Base-by-base conservation (phyloP, 1,140 invertebrate species). In the Platyura marginata region DNA sequence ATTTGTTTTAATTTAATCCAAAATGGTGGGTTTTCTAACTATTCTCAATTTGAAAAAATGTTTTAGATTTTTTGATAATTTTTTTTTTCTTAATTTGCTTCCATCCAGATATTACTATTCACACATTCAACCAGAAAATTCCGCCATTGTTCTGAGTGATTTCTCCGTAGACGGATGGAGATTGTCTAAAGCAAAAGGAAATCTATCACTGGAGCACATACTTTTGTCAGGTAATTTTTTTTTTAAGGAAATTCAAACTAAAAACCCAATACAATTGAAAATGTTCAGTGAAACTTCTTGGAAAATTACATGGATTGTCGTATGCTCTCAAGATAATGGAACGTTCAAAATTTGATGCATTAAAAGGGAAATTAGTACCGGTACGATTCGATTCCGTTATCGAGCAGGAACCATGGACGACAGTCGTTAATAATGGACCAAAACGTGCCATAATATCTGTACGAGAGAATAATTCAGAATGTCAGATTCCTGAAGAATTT, bases 301-400 rank as follows among this genome's bases (percentile, higher is more conserved):
- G 54, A 1, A n/a, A 13, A 6, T 60, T 61, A 23, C 58, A 61
- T 46, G 58, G 52, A 20, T 44, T 51, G 18, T 43, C 48, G 5
- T 60, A 51, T 36, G 58, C 55, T 3, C 32, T 56, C 15, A 56
- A 56, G n/a, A 45, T 51, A 34, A 48, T 35, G 9, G 47, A 54
- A n/a, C 46, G 22, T 8, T 21, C 48, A 5, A 18, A 43, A 2
- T 60, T 60, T 19, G 16, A 47, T 1, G 10, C 48, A 20, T 21
- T 60, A 2, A 48, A 46, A 0, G 15, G 32, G 3, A 40, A 34
- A 5, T 23, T 60, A 0, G 48, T 32, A 21, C 55, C 60, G 11
- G 45, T 55, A 9, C 51, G 57, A 3, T 61, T 41, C 29, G 34
- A 1, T 19, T 37, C 0, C 0, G 49, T n/a, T 25, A 33, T n/a